A percentile compares a stretch with the other conserved stretches of the same genome.
Evolutionary conservation across 1,140 invertebrate species (phyloP).

Genomic region (Drosophila tristis): DNA sequence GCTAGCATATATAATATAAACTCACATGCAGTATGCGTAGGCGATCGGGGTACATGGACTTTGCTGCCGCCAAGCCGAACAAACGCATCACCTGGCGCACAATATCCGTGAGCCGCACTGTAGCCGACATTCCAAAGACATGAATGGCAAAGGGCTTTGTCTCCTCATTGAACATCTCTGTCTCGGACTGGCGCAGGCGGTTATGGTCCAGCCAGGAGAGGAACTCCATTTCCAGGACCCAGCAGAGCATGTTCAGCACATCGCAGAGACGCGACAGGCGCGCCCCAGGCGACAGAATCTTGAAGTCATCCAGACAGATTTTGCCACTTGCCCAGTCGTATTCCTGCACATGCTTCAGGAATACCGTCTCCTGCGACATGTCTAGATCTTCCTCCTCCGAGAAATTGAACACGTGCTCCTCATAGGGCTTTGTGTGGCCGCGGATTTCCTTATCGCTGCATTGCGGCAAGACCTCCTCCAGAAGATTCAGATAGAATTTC

Average conservation of each 20-base stretch:
- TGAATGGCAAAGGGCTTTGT: constrained; percentile 50
- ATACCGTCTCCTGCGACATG: constrained; percentile 47
- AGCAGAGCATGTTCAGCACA: constrained; percentile 54
- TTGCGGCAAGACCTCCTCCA: constrained; percentile 47
- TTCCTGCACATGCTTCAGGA: constrained; percentile 55
- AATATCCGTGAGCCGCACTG: constrained; percentile 35
- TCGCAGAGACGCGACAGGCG: constrained; percentile 56
- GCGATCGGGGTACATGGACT: constrained; percentile 33
- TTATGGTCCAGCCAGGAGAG: constrained; percentile 67
- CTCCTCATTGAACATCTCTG: constrained; percentile 64
- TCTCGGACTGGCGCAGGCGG: constrained; percentile 53
- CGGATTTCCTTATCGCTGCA: constrained; percentile 46
- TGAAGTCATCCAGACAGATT: constrained; percentile 62
- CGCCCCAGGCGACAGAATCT: constrained; percentile 46
- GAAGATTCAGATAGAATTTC: constrained; percentile 46
- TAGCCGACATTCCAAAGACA: constrained; percentile 50
- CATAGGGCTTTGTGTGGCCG: constrained; percentile 31
- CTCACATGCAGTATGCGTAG: constrained; percentile 47
- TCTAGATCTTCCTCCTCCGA: constrained; percentile 45
- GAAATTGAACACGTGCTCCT: constrained; percentile 30
- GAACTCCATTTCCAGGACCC: constrained; percentile 61
- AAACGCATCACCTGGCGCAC: constrained; percentile 50
- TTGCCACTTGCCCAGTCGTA: constrained; percentile 66
- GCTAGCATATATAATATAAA: not conserved
- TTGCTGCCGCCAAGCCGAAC: constrained; percentile 43